Percentiles rank a stretch among this genome's conserved stretches.
These are phyloP conservation scores for Sialia sialis DNA, from an alignment of 2,113 vertebrate species.

Conservation along the genomic window DNA sequence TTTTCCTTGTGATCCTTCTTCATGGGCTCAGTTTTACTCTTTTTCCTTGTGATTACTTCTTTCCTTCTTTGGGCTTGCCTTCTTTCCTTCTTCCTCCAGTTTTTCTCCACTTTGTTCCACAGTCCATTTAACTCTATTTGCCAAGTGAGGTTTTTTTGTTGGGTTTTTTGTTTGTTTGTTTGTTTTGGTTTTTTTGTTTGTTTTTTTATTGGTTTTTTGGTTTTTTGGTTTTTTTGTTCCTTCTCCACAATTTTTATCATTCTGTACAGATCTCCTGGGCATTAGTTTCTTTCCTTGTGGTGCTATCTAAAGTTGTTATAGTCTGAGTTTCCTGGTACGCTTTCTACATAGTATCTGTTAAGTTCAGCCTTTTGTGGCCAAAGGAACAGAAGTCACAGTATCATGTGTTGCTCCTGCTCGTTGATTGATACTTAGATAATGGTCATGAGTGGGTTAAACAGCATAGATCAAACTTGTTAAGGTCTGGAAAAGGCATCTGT, in stretches of 20 bases:
- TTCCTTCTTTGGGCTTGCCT: not conserved
- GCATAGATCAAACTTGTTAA: not conserved
- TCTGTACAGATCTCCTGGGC: not conserved
- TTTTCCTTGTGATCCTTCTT: not conserved
- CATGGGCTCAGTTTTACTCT: not conserved
- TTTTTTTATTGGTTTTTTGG: not conserved
- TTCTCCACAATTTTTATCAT: not conserved
- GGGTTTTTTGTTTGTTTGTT: too few species aligned
- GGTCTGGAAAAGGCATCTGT: not conserved
- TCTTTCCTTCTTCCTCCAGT: not conserved
- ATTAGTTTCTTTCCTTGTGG: not conserved
- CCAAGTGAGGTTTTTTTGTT: not conserved
- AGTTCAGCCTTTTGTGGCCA: not conserved
- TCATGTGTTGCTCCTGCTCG: rapidly evolving
- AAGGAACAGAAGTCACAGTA: not conserved
- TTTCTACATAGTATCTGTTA: not conserved
- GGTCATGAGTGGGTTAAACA: not conserved
- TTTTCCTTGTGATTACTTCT: not conserved
- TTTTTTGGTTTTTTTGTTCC: not conserved
- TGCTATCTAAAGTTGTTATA: not conserved
- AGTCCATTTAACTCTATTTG: not conserved
- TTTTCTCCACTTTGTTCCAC: not conserved
- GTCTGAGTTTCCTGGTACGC: not conserved
- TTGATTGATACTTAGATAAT: not conserved
- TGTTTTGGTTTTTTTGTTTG: too few species aligned